These are phyloP conservation scores for Tachysurus vachellii DNA, from an alignment of 2,113 vertebrate species.

Conservation along the genomic window DNA sequence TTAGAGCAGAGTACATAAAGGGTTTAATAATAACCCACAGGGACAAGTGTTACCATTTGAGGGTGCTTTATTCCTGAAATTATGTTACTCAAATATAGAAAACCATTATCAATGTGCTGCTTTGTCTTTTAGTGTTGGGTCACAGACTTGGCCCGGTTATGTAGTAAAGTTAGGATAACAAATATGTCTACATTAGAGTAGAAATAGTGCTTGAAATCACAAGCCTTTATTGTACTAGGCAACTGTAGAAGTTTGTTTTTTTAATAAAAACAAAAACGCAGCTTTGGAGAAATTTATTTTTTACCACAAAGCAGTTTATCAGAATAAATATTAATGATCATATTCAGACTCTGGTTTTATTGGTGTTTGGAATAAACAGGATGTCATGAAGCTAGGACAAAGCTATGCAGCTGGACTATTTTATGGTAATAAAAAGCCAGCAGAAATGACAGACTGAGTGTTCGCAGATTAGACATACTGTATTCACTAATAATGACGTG, in stretches of 20 bases:
- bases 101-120: not conserved
- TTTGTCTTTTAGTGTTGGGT: not conserved
- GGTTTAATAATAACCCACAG: not conserved
- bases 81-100: not conserved
- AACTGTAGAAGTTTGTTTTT: not conserved
- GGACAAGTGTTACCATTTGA: not conserved
- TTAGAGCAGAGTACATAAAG: slow-evolving; percentile 4
- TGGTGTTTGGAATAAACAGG: not conserved
- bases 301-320: not conserved
- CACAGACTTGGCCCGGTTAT: not conserved
- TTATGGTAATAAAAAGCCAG: not conserved
- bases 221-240: not conserved
- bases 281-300: not conserved
- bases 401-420: not conserved
- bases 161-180: not conserved
- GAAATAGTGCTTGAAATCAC: not conserved
- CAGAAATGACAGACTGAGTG: not conserved
- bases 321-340: not conserved
- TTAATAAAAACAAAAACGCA: not conserved
- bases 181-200: not conserved
- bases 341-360: not conserved
- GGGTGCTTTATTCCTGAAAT: not conserved
- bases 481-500: not conserved
- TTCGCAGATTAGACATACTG: slow-evolving; percentile 3
- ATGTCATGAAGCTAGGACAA: not conserved